A percentile compares a stretch with the other conserved stretches of the same genome.
These are phyloP conservation scores for Iselma pallidipennis DNA, from an alignment of 2,888 invertebrate genomes.

Conservation along the genomic window DNA sequence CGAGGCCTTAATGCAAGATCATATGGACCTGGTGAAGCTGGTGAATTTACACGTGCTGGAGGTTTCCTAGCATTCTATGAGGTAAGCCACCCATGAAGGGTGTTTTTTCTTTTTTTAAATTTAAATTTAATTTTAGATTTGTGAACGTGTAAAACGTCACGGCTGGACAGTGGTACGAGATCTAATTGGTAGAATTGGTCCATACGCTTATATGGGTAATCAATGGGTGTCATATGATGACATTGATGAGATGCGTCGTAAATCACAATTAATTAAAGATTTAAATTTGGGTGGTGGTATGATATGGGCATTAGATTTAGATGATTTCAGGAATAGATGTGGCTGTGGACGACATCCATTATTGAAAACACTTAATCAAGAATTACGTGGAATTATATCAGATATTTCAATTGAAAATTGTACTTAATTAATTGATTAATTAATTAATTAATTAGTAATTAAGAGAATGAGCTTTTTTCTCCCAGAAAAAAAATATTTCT, in stretches of 20 bases:
- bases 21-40: constrained; percentile 70
- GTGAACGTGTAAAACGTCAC: constrained; percentile 62
- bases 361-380: constrained; percentile 66
- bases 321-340: constrained; percentile 72
- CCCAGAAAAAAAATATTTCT: constrained; percentile 25
- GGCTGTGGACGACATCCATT: constrained; percentile 71
- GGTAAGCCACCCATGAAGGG: constrained; percentile 56
- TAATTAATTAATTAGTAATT: too few species aligned
- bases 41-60: constrained; percentile 68
- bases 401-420: constrained; percentile 40
- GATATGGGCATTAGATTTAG: constrained; percentile 79
- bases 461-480: constrained; percentile 8
- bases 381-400: constrained; percentile 55
- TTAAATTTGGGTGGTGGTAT: constrained; percentile 72
- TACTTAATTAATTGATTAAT: constrained; percentile 28
- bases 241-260: constrained; percentile 65
- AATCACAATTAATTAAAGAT: constrained; percentile 63
- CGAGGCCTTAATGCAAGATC: constrained; percentile 64
- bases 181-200: constrained; percentile 67
- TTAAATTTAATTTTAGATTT: constrained; percentile 58
- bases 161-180: constrained; percentile 68
- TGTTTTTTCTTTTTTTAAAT: constrained; percentile 1
- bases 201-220: constrained; percentile 70
- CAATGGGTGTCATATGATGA: constrained; percentile 85
- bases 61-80: constrained; percentile 81